Evolutionary conservation across 2,113 vertebrate species (phyloP).

Genomic region (Osmerus mordax): DNA sequence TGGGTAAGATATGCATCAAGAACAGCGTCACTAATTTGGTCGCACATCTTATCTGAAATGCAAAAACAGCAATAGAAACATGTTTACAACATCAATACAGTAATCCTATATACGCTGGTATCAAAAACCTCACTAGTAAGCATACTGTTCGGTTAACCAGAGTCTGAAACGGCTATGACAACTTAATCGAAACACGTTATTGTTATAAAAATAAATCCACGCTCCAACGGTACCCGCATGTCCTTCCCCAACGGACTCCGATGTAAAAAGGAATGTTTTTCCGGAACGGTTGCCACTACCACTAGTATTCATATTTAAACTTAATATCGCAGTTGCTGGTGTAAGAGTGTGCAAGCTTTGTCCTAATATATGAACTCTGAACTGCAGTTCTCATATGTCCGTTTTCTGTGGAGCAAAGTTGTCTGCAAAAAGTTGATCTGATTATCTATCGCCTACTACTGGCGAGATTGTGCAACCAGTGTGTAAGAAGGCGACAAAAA

Average conservation of each 20-base stretch:
- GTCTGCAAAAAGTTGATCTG: neutral
- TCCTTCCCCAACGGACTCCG: conserved; percentile 72
- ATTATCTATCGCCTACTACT: neutral
- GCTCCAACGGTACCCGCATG: conserved; percentile 61
- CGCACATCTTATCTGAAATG: conserved; percentile 72
- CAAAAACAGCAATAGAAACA: neutral
- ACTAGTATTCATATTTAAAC: neutral
- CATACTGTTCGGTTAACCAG: too few relatives aligned
- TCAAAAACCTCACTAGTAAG: neutral
- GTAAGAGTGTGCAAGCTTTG: neutral
- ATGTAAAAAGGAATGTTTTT: conserved; percentile 74
- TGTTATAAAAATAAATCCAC: neutral
- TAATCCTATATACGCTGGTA: neutral
- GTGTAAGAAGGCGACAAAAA: too few relatives aligned
- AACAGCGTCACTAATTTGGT: conserved; percentile 71
- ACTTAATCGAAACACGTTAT: too few relatives aligned
- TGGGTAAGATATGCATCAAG: conserved; percentile 67
- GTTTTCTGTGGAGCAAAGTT: too few relatives aligned
- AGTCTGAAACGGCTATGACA: too few relatives aligned
- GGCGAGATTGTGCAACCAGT: neutral
- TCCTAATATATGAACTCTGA: too few relatives aligned
- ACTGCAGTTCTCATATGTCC: too few relatives aligned
- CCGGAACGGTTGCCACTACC: conserved; percentile 42
- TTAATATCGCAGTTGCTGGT: neutral
- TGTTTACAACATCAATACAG: neutral